Percentiles rank a stretch among this genome's conserved stretches.
These are phyloP conservation scores for Cybosia mesomella DNA, from an alignment of 2,888 invertebrate genomes.

Conservation along the genomic window DNA sequence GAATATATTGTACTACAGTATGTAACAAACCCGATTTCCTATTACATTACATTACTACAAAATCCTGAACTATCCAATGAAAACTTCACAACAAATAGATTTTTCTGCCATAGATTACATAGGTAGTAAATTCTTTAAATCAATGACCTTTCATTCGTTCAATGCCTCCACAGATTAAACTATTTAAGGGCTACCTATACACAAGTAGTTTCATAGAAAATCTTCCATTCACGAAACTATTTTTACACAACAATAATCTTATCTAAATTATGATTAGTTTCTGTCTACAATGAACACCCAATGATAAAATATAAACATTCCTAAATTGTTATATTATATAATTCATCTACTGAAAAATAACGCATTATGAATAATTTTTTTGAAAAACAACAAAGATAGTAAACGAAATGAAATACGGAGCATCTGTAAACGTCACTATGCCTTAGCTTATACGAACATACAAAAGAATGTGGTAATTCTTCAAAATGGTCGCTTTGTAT, in stretches of 20 bases:
- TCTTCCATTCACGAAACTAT: neutral
- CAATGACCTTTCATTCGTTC: neutral
- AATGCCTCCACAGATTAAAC: neutral
- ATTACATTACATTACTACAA: neutral
- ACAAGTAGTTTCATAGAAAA: neutral
- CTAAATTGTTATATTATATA: neutral
- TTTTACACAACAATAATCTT: neutral
- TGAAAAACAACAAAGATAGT: constrained; percentile 7
- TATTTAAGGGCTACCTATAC: neutral
- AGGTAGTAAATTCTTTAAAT: neutral
- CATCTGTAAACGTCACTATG: constrained; percentile 65
- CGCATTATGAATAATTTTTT: neutral
- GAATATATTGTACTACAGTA: neutral
- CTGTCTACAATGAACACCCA: neutral
- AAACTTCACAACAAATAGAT: constrained; percentile 22
- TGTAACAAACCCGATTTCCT: neutral
- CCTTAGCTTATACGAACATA: constrained; percentile 75
- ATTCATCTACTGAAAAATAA: neutral
- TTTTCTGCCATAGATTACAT: neutral
- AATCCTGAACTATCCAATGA: constrained; percentile 13
- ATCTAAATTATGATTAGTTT: neutral
- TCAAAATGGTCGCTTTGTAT: constrained; percentile 91
- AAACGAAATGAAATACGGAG: constrained; percentile 39
- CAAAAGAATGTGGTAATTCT: constrained; percentile 91
- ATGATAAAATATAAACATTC: constrained; percentile 6